These are phyloP conservation scores for Amphimallon solstitiale DNA, from an alignment of 2,888 invertebrate genomes.

Conservation along the genomic window DNA sequence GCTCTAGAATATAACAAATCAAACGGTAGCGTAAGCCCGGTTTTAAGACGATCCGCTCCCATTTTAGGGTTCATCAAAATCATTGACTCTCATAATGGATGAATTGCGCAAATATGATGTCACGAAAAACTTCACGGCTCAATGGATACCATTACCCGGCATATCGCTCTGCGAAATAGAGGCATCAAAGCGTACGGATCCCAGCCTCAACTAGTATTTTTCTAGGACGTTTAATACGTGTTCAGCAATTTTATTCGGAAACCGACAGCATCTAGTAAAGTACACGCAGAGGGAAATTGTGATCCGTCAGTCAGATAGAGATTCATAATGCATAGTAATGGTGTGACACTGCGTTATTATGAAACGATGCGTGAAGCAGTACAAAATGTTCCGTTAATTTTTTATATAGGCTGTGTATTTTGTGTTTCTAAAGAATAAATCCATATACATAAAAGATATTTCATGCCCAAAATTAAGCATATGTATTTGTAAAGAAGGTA, in stretches of 20 bases:
- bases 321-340: conserved; percentile 8
- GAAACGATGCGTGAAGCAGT: conserved; percentile 16
- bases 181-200: neutral
- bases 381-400: conserved; percentile 16
- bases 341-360: conserved; percentile 22
- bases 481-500: too few relatives aligned
- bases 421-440: too few relatives aligned
- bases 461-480: too few relatives aligned
- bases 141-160: neutral
- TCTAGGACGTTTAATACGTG: neutral
- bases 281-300: neutral
- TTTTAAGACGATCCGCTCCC: conserved; percentile 20
- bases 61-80: conserved; percentile 30
- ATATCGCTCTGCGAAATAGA: neutral
- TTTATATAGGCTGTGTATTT: neutral
- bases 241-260: neutral
- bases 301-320: neutral
- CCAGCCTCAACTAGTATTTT: neutral
- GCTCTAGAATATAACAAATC: too few relatives aligned
- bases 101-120: conserved; percentile 17
- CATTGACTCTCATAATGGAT: conserved; percentile 9
- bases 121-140: conserved; percentile 5
- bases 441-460: too few relatives aligned
- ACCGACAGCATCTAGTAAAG: neutral
- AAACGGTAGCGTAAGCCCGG: neutral